Base-by-base conservation (phyloP, 2,888 invertebrate genomes). In the Drosophila demipolita region DNA sequence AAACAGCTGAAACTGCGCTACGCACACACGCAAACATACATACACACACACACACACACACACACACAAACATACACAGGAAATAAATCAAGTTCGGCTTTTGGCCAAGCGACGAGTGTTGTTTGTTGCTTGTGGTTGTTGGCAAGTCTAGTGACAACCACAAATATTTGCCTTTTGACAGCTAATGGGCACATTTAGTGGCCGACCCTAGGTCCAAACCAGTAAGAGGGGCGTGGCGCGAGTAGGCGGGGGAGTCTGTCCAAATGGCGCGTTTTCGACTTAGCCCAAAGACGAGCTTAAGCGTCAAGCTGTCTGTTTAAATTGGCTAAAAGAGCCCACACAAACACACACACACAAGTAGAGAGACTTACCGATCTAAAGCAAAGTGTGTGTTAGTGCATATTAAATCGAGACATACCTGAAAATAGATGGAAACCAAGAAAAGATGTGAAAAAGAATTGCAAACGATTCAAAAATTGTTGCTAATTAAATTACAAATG, bases 251-350 rank as follows among this genome's bases (percentile, higher is more conserved):
- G 38, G n/a, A 23, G 54, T 38, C 48, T 52, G 29, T 35, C 4
- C 15, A 54, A 20, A 15, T 45, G 60, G 36, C 52, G 71, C 71
- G 64, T 66, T 64, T 60, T 33, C 20, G 57, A 32, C 12, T n/a
- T 29, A 26, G 45, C 33, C 29, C 26, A 49, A 62, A 66, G 52
- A 54, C 62, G 53, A 58, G 52, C 65, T 59, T 60, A 32, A 73
- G 87, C 83, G 83, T 84, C 84, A 84, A 84, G 86, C 88, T 72
- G 83, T 84, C 84, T 86, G 87, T 86, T 83, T 86, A 72, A 68
- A 50, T 71, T 68, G 48, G 62, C 64, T 54, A 49, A 52, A 62
- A 36, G 55, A 66, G 35, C 35, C 23, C 15, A 50, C 17, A 45
- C 40, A 53, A 20, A 26, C 9, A 17, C 7, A 49, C 20, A 53